These are phyloP conservation scores for Eremophila alpestris DNA, from an alignment of 2,797 vertebrate species.

Conservation along the genomic window DNA sequence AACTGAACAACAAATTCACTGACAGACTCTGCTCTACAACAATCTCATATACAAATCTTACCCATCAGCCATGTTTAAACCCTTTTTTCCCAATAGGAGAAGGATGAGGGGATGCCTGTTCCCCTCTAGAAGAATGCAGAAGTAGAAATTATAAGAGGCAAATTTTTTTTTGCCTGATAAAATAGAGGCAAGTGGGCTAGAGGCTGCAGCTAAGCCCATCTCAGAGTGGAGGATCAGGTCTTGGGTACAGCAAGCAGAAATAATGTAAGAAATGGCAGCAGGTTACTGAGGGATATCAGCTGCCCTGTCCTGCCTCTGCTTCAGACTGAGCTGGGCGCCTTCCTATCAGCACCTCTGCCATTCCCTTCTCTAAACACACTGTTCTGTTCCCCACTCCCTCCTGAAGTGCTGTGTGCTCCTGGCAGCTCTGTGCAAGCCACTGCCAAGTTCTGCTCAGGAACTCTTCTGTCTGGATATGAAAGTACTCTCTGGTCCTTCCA, in stretches of 20 bases:
- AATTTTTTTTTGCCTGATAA: background rate
- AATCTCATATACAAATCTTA: background rate
- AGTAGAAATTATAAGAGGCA: background rate
- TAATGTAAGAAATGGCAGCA: background rate
- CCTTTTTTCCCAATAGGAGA: background rate
- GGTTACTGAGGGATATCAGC: background rate
- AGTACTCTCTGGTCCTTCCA: background rate
- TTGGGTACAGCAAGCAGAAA: background rate
- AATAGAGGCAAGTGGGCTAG: background rate
- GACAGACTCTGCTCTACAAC: background rate
- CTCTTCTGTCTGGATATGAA: background rate
- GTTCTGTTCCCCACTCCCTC: background rate
- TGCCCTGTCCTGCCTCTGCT: background rate
- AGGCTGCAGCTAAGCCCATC: background rate
- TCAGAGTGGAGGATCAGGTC: background rate
- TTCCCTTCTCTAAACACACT: background rate
- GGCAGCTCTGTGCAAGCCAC: background rate
- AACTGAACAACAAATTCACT: background rate
- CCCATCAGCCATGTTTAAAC: background rate
- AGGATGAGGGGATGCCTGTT: background rate
- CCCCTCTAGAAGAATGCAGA: background rate
- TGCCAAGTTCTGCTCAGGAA: slow-evolving; percentile 8
- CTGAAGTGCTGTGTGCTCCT: background rate
- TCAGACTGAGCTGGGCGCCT: background rate
- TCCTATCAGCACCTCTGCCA: background rate